phyloP scores from a whole-genome alignment of 2,113 vertebrate species.

The Acanthochromis polyacanthus region DNA sequence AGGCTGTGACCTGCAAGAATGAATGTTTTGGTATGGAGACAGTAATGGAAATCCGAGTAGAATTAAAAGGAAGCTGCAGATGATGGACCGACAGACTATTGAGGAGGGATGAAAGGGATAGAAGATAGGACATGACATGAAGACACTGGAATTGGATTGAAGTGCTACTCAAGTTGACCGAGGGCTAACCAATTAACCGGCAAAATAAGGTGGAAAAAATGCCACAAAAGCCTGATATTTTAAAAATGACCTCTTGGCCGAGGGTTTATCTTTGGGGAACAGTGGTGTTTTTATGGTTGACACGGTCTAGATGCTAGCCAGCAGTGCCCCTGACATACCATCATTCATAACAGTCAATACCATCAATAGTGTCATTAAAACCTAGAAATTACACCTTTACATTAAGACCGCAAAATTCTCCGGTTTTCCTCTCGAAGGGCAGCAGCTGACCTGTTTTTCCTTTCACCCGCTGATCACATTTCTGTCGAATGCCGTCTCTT shows the following conservation, averaged over 20 bases:
- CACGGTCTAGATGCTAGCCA: too few species aligned
- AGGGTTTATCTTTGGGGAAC: too few species aligned
- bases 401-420: not conserved
- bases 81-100: not conserved
- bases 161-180: too few species aligned
- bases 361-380: too few species aligned
- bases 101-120: not conserved
- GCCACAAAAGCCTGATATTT: too few species aligned
- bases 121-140: not conserved
- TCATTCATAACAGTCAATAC: too few species aligned
- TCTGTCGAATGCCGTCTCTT: not conserved
- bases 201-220: too few species aligned
- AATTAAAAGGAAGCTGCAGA: not conserved
- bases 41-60: not conserved
- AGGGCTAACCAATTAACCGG: too few species aligned
- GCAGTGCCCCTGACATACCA: too few species aligned
- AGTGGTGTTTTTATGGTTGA: too few species aligned
- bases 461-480: not conserved
- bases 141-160: not conserved
- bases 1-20: not conserved
- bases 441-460: fast-evolving
- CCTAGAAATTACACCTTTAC: too few species aligned
- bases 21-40: constrained; percentile 8
- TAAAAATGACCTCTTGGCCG: too few species aligned
- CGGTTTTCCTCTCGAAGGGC: not conserved